Conservation (phyloP, 2,888 invertebrate species). For the Parascotia fuliginaria region DNA sequence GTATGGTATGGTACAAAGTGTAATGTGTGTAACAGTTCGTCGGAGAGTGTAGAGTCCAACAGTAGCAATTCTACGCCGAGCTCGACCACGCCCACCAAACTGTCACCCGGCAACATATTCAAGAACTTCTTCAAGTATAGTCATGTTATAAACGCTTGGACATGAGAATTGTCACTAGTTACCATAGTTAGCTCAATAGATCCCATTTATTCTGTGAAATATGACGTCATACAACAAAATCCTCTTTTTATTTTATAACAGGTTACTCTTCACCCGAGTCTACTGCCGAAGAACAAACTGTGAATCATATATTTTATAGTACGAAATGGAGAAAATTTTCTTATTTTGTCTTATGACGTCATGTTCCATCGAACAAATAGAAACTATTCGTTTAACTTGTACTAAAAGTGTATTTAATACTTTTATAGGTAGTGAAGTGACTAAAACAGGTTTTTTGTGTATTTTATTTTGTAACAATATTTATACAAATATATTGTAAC, state of each 20-base stretch:
- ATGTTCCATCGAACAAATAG: no score
- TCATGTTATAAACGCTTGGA: slow-evolving; percentile 61
- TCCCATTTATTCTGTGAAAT: no score
- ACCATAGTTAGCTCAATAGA: no score
- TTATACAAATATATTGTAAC: no score
- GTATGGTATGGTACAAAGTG: slow-evolving; percentile 16
- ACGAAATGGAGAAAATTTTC: no score
- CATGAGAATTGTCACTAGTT: slow-evolving; percentile 34
- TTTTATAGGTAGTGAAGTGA: background rate
- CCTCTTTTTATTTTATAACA: no score
- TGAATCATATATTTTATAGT: no score
- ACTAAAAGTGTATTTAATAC: background rate
- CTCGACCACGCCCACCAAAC: slow-evolving; percentile 88
- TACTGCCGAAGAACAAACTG: no score
- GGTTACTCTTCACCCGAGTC: no score
- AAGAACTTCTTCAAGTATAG: slow-evolving; percentile 98
- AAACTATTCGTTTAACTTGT: background rate
- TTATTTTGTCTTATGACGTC: slow-evolving; percentile 4
- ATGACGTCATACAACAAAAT: no score
- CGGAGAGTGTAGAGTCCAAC: slow-evolving; percentile 77
- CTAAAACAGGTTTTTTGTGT: background rate
- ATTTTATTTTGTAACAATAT: no score
- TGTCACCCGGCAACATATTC: slow-evolving; percentile 95
- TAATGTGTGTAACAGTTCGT: slow-evolving; percentile 55
- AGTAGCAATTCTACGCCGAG: slow-evolving; percentile 78